Conservation (phyloP, 2,113 vertebrate genomes). For the Microtus richardsoni region DNA sequence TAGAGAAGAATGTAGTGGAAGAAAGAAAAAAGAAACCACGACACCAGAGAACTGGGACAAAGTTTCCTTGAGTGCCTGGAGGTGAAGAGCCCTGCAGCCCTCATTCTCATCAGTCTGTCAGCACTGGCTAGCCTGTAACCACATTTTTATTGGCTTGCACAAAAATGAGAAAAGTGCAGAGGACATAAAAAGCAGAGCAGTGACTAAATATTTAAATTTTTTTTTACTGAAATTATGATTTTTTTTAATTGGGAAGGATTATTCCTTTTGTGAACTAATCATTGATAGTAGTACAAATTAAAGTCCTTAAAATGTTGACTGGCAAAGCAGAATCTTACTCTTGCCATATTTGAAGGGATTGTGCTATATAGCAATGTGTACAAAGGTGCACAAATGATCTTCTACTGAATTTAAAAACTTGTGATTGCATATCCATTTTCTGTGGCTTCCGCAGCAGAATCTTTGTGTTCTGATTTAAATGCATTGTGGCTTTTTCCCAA, state of each 20-base stretch:
- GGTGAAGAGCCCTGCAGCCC: not conserved
- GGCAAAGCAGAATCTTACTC: not conserved
- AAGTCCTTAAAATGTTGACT: not conserved
- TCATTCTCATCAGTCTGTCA: not conserved
- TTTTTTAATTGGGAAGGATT: not conserved
- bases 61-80: not conserved
- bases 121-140: not conserved
- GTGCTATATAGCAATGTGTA: not conserved
- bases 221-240: not conserved
- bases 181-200: not conserved
- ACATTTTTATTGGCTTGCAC: not conserved
- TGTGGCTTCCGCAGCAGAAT: not conserved
- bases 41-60: not conserved
- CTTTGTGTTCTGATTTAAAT: not conserved
- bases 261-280: conserved; percentile 13
- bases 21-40: not conserved
- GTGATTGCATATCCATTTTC: not conserved
- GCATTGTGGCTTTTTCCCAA: not conserved
- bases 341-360: not conserved
- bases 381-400: not conserved
- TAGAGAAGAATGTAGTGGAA: not conserved
- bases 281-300: not conserved
- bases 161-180: not conserved
- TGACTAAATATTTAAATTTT: conserved; percentile 23
- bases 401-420: not conserved